Conservation (phyloP, 2,113 vertebrate species). For the Gymnogyps californianus region DNA sequence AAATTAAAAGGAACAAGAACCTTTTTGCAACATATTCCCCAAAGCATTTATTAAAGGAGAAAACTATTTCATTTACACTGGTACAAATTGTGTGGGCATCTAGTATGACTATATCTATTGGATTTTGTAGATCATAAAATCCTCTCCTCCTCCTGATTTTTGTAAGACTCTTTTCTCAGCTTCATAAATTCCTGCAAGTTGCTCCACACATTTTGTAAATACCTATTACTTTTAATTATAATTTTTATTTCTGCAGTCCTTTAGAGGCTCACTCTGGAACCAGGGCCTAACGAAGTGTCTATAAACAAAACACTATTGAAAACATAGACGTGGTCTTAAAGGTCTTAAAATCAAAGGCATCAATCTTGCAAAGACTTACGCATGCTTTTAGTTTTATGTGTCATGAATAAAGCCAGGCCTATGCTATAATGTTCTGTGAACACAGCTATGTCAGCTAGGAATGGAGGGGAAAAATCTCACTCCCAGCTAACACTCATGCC, state of each 20-base stretch:
- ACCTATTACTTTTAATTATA: background rate
- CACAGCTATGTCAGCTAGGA: background rate
- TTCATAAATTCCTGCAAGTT: background rate
- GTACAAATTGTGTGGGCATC: background rate
- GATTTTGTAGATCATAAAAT: slow-evolving; percentile 12
- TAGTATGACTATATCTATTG: background rate
- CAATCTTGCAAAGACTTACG: background rate
- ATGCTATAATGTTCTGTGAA: background rate
- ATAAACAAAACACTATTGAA: background rate
- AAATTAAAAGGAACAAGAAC: slow-evolving; percentile 2
- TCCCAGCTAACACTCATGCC: background rate
- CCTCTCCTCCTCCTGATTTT: background rate
- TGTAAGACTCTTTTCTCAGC: background rate
- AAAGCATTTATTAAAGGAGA: slow-evolving; percentile 10
- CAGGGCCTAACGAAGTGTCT: background rate
- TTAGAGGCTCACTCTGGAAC: background rate
- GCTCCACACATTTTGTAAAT: background rate
- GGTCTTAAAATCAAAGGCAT: background rate
- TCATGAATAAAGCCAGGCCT: background rate
- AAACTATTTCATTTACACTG: background rate
- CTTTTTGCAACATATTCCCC: background rate
- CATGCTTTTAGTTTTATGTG: background rate
- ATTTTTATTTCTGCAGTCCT: background rate
- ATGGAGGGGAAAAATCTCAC: background rate
- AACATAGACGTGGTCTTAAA: background rate